Evolutionary conservation across 2,113 vertebrate genomes (phyloP).

Genomic region (Holacanthus passer): DNA sequence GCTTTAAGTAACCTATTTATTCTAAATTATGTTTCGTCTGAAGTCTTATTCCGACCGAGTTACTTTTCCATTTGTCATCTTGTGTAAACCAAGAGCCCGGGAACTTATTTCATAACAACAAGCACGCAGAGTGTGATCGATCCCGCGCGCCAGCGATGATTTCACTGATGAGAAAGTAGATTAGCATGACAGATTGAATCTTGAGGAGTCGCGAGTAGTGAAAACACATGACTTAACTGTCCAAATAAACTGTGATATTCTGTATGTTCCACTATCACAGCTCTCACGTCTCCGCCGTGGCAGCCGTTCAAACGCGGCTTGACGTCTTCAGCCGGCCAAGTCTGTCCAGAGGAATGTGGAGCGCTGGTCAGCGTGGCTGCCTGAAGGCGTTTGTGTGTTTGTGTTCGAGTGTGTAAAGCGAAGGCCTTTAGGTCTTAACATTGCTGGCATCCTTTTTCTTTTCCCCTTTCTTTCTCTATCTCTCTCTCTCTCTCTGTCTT

Average conservation of each 20-base stretch:
- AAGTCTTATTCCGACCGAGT: slow-evolving; percentile 59
- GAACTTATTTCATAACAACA: slow-evolving; percentile 51
- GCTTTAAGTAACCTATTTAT: slow-evolving; percentile 19
- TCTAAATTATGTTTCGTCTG: slow-evolving; percentile 40
- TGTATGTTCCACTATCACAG: slow-evolving; percentile 46
- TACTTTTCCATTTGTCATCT: slow-evolving; percentile 66
- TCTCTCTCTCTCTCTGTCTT: slow-evolving; percentile 35
- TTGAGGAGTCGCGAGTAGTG: slow-evolving; percentile 34
- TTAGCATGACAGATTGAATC: slow-evolving; percentile 59
- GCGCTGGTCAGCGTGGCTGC: slow-evolving; percentile 31
- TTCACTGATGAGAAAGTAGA: slow-evolving; percentile 67
- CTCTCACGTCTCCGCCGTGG: slow-evolving; percentile 51
- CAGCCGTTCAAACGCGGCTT: slow-evolving; percentile 52
- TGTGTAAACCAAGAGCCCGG: slow-evolving; percentile 39
- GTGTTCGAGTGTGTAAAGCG: slow-evolving; percentile 40
- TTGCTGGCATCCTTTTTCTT: slow-evolving; percentile 44
- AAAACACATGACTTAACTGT: slow-evolving; percentile 67
- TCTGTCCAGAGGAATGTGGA: slow-evolving; percentile 45
- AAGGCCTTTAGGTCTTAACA: slow-evolving; percentile 57
- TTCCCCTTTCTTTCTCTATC: slow-evolving; percentile 44
- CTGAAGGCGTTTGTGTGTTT: slow-evolving; percentile 52
- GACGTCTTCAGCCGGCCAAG: slow-evolving; percentile 49
- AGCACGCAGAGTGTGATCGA: slow-evolving; percentile 43
- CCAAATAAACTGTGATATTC: slow-evolving; percentile 49
- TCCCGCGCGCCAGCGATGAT: slow-evolving; percentile 41